phyloP scores from a whole-genome alignment of 1,140 invertebrate genomes.

The Helicoverpa zea region DNA sequence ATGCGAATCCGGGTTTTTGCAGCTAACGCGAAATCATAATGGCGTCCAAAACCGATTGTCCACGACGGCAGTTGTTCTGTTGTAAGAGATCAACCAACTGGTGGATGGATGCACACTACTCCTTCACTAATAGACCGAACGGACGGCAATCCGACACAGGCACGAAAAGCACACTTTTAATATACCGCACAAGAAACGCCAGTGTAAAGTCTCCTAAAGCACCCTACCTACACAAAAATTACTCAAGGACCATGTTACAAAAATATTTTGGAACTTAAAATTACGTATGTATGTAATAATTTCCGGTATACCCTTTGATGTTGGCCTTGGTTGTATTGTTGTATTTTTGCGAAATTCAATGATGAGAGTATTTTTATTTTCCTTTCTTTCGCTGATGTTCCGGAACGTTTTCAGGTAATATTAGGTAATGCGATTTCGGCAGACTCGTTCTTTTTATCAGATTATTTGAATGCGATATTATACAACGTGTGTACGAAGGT shows the following conservation, averaged over 20 bases:
- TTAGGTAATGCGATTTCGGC: neutral
- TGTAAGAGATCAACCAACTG: too few relatives aligned
- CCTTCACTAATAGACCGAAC: too few relatives aligned
- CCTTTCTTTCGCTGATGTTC: neutral
- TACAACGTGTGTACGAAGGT: too few relatives aligned
- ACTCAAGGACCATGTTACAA: neutral
- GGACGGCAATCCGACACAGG: too few relatives aligned
- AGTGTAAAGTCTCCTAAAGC: neutral
- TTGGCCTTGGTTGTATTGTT: neutral
- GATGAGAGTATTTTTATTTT: neutral
- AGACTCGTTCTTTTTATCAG: neutral
- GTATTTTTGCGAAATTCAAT: neutral
- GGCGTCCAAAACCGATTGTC: too few relatives aligned
- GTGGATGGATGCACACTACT: too few relatives aligned
- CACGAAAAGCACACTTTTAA: too few relatives aligned
- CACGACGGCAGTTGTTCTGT: too few relatives aligned
- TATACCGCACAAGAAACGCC: too few relatives aligned
- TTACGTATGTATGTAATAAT: conserved; percentile 35
- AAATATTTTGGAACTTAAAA: conserved; percentile 14
- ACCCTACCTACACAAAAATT: neutral
- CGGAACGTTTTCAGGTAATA: neutral
- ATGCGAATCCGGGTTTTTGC: too few relatives aligned
- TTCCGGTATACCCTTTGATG: conserved; percentile 29
- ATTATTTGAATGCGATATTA: neutral
- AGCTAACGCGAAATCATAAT: too few relatives aligned